A percentile compares a stretch with the other conserved stretches of the same genome.
These are phyloP conservation scores for Phodopus roborovskii DNA, from an alignment of 2,113 vertebrate species.

Conservation along the genomic window DNA sequence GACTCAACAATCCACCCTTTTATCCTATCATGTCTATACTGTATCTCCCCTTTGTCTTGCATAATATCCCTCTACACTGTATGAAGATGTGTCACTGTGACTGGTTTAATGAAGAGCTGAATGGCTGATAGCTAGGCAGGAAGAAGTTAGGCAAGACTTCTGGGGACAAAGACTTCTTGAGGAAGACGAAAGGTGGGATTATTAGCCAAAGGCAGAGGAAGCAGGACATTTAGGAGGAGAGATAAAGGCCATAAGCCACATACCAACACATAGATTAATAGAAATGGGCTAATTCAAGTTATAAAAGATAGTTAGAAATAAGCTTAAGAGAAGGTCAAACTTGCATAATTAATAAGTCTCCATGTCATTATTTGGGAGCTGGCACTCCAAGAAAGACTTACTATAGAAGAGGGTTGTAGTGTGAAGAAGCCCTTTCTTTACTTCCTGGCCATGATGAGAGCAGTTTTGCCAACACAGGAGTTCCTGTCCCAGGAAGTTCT, in stretches of 20 bases:
- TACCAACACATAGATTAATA: background rate
- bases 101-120: background rate
- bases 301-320: background rate
- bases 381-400: background rate
- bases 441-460: background rate
- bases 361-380: background rate
- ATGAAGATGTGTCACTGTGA: background rate
- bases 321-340: background rate
- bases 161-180: background rate
- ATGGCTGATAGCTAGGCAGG: background rate
- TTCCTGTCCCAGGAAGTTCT: background rate
- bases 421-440: background rate
- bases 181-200: background rate
- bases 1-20: background rate
- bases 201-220: background rate
- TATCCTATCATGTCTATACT: background rate
- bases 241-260: background rate
- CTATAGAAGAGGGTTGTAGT: background rate
- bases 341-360: background rate
- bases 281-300: background rate
- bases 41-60: background rate
- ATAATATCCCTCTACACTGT: background rate
- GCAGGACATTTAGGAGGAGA: background rate
- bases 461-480: background rate
- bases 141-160: background rate